phyloP scores from a whole-genome alignment of 53 echinoderm and acorn worm genomes.

The Henricia sp. region DNA sequence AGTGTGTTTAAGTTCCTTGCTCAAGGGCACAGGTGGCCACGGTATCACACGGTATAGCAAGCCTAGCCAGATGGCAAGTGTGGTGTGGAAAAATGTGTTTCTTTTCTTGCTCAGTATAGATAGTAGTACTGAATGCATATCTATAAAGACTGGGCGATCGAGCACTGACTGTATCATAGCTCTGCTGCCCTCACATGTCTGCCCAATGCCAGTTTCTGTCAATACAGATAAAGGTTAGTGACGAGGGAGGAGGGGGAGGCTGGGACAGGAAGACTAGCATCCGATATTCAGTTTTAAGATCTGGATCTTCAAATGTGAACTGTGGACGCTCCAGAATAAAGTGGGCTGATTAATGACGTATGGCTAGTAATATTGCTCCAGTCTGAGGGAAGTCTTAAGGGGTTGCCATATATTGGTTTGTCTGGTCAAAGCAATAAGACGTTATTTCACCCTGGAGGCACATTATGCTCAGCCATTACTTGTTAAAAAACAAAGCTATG shows the following conservation, averaged over 20 bases:
- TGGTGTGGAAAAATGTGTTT: no score
- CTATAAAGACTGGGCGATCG: no score
- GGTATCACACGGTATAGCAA: no score
- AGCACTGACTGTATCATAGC: neutral
- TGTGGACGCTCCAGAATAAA: neutral
- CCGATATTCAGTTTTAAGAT: neutral
- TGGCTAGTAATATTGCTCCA: neutral
- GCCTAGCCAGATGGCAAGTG: no score
- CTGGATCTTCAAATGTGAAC: neutral
- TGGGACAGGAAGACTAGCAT: neutral
- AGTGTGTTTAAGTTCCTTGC: no score
- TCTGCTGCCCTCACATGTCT: slow-evolving; percentile 20
- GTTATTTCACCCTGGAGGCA: neutral
- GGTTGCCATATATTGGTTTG: neutral
- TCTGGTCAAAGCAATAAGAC: slow-evolving; percentile 1
- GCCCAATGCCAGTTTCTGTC: neutral
- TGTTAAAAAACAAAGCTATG: neutral
- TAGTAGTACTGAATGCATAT: no score
- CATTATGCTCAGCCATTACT: slow-evolving; percentile 2
- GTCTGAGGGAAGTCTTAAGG: neutral
- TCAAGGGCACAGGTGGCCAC: no score
- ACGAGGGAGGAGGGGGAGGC: neutral
- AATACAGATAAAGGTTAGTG: neutral
- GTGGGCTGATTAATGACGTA: slow-evolving; percentile 46
- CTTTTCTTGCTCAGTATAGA: no score